Evolutionary conservation across 2,888 invertebrate genomes (phyloP).

Genomic region (Oxycera nigricornis): DNA sequence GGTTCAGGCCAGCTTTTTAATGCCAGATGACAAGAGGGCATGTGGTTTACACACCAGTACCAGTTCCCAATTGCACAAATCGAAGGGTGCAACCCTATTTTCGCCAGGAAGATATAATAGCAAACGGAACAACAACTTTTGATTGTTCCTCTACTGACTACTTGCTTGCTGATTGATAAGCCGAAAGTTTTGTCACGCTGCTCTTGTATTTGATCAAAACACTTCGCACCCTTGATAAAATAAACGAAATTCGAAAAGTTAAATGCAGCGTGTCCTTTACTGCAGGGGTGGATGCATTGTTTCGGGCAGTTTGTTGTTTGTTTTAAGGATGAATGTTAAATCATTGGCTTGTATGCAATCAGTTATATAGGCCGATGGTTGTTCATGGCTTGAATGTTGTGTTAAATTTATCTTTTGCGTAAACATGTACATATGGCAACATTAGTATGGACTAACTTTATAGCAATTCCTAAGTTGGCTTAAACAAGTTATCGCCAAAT

Average conservation of each 20-base stretch:
- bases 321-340: constrained; percentile 29
- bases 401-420: too few relatives aligned
- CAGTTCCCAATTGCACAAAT: neutral
- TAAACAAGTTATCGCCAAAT: too few relatives aligned
- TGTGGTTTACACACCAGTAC: constrained; percentile 11
- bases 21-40: constrained; percentile 23
- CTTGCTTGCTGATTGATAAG: constrained; percentile 32
- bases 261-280: neutral
- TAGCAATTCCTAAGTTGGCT: too few relatives aligned
- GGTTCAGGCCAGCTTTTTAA: constrained; percentile 12
- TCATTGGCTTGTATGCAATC: constrained; percentile 23
- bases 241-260: constrained; percentile 5
- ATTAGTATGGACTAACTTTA: too few relatives aligned
- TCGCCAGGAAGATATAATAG: neutral
- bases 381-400: too few relatives aligned
- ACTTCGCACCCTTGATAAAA: constrained; percentile 30
- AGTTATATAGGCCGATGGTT: neutral
- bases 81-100: neutral
- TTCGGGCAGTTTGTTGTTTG: constrained; percentile 18
- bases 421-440: too few relatives aligned
- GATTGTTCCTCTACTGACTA: neutral
- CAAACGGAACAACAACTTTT: neutral
- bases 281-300: neutral
- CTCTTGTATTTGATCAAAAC: constrained; percentile 37
- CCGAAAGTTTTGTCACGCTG: constrained; percentile 1